These are phyloP conservation scores for Leistus spinibarbis DNA, from an alignment of 2,888 invertebrate species.

Conservation along the genomic window DNA sequence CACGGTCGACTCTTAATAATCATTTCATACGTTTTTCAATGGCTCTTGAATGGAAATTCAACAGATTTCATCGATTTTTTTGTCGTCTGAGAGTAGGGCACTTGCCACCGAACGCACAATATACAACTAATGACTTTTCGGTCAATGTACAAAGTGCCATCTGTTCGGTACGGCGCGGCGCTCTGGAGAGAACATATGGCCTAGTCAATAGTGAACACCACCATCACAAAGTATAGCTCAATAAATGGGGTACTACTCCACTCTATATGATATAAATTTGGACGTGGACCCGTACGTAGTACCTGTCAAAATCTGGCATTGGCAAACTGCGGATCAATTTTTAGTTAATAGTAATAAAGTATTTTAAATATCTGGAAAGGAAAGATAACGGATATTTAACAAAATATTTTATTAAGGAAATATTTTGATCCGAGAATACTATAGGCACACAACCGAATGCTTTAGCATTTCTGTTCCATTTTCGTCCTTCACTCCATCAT, in stretches of 20 bases:
- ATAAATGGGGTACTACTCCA: background rate
- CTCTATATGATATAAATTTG: background rate
- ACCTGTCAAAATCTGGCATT: no score
- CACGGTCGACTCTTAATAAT: constrained; percentile 20
- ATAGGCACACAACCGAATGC: no score
- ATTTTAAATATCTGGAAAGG: no score
- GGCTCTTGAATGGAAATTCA: constrained; percentile 11
- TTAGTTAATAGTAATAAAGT: no score
- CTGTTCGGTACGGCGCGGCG: constrained; percentile 58
- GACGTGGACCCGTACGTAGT: background rate
- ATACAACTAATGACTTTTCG: constrained; percentile 59
- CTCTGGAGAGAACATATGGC: constrained; percentile 56
- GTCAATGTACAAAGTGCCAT: constrained; percentile 57
- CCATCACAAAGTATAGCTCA: background rate
- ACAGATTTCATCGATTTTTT: constrained; percentile 30
- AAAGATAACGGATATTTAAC: no score
- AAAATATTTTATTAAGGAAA: no score
- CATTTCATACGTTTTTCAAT: constrained; percentile 30
- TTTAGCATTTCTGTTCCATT: no score
- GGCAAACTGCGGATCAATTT: no score
- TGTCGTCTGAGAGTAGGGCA: background rate
- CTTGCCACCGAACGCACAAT: constrained; percentile 49
- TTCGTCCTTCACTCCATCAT: no score
- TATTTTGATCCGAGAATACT: no score
- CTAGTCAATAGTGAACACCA: constrained; percentile 17